Evolutionary conservation across 1,140 invertebrate genomes (phyloP), one percentile per base, ranked within the genome.

Genomic region (Spodoptera litura): DNA sequence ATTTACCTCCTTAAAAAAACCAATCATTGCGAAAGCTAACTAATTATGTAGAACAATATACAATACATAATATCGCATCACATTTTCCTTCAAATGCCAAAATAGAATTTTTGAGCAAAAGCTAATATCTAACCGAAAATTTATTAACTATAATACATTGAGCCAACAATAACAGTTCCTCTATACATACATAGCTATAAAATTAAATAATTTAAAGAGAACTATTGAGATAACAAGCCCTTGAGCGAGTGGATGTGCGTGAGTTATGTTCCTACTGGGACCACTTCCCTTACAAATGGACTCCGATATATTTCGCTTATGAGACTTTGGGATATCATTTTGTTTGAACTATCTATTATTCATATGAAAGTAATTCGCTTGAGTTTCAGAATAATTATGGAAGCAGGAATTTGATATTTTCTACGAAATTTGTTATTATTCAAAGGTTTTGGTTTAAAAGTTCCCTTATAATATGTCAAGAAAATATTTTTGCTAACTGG

Each of bases 241-340:
- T 76, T 76, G n/a, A 61, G 56, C 71, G 25, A 38, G 61, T 31
- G 68, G 20, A 55, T 13, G 51, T 38, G 58, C 27, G 27, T 76
- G 74, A 76, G 51, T 52, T 76, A 76, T 66, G 13, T 31, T 15
- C 61, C 74, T 51, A 11, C 27, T 35, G 74, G 74, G 74, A 76
- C n/a, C 74, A 66, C 61, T 76, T 76, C 74, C 49, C 74, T 76
- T 55, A 55, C 61, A 76, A 76, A 76, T 76, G 74, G 61, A 76
- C 62, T 76, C 59, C 51, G 59, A 66, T 76, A 76, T 76, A 76
- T 76, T 75, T 66, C 61, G 62, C 74, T 53, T 56, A 66, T 64
- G 74, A 75, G 52, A 76, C 74, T 66, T 66, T 59, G 51, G 59
- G 61, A 76, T 76, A 76, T 51, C 55, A 53, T 35, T 25, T 53